Base-by-base conservation (phyloP, 2,888 invertebrate species). In the Arge pagana region DNA sequence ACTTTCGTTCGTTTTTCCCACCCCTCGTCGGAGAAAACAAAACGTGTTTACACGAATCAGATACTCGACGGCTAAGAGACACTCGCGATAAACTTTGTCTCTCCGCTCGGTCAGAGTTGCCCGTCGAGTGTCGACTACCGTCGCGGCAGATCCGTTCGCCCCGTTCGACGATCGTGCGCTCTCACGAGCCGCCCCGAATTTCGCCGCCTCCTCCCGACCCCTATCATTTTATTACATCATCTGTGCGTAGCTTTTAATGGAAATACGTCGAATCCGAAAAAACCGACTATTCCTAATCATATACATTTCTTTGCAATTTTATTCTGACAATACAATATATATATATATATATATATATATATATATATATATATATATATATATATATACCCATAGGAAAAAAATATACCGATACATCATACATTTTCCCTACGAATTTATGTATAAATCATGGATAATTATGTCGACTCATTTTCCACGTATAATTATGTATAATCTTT, bases 1-100 rank as follows among this genome's bases (percentile, higher is more conserved):
- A n/a, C n/a, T n/a, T n/a, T n/a, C n/a, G n/a, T n/a, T n/a, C n/a
- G n/a, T n/a, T n/a, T n/a, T n/a, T n/a, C n/a, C n/a, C n/a, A n/a
- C n/a, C n/a, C n/a, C n/a, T n/a, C n/a, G n/a, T n/a, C n/a, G n/a
- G 53, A 63, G 79, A 60, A 82, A 82, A 68, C 72, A 80, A 65
- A 80, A 79, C 62, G 79, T 81, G 74, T 80, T 80, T 66, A 73
- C 80, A 59, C 81, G 82, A 52, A 81, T 83, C 59, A 72, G 83
- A 33, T 79, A 82, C 53, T 81, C 83, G 16, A 80, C 7, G 3
- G 15, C 11, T 2, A 19, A 37, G 18, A 18, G 39, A n/a, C n/a
- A n/a, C n/a, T 24, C 45, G 33, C 45, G 45, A 45, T 35, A n/a
- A n/a, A 16, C 45, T 33, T 21, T 45, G 45, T 45, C 45, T 45